Conservation (phyloP, 2,888 invertebrate genomes). For the Microplitis manilae region DNA sequence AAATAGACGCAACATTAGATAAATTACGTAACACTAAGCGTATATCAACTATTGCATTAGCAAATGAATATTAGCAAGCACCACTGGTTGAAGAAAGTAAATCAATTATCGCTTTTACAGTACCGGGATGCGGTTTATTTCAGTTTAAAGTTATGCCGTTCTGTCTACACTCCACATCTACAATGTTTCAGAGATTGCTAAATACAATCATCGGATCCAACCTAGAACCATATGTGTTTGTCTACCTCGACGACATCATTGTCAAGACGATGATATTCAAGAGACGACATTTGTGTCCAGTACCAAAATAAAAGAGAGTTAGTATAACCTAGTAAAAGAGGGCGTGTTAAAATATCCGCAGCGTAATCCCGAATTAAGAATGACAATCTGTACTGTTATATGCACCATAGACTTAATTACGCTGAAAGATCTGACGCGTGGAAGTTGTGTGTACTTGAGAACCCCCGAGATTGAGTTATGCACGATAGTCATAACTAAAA, state of each 20-base stretch:
- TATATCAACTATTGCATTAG: slow-evolving; percentile 31
- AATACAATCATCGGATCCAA: slow-evolving; percentile 26
- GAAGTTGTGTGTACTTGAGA: slow-evolving; percentile 45
- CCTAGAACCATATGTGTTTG: slow-evolving; percentile 8
- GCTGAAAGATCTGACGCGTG: slow-evolving; percentile 21
- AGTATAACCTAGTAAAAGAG: not conserved
- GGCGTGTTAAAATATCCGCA: slow-evolving; percentile 4
- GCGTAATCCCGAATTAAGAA: slow-evolving; percentile 44
- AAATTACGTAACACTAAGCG: slow-evolving; percentile 24
- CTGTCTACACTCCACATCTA: slow-evolving; percentile 49
- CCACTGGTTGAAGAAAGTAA: slow-evolving; percentile 47
- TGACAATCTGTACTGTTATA: slow-evolving; percentile 46
- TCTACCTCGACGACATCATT: slow-evolving; percentile 18
- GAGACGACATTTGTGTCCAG: not conserved
- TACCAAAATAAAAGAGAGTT: not conserved
- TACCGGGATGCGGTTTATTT: slow-evolving; percentile 55
- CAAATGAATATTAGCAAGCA: slow-evolving; percentile 52
- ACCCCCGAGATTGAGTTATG: not conserved
- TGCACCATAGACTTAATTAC: not conserved
- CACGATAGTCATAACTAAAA: slow-evolving; percentile 39
- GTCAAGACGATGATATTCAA: not conserved
- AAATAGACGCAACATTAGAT: slow-evolving; percentile 55
- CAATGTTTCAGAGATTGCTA: slow-evolving; percentile 31
- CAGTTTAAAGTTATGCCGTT: slow-evolving; percentile 60
- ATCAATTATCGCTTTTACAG: slow-evolving; percentile 57